A percentile compares a stretch with the other conserved stretches of the same genome.
Evolutionary conservation across 53 echinoderm and acorn worm genomes (phyloP).

Genomic region (Holothuria scabra): DNA sequence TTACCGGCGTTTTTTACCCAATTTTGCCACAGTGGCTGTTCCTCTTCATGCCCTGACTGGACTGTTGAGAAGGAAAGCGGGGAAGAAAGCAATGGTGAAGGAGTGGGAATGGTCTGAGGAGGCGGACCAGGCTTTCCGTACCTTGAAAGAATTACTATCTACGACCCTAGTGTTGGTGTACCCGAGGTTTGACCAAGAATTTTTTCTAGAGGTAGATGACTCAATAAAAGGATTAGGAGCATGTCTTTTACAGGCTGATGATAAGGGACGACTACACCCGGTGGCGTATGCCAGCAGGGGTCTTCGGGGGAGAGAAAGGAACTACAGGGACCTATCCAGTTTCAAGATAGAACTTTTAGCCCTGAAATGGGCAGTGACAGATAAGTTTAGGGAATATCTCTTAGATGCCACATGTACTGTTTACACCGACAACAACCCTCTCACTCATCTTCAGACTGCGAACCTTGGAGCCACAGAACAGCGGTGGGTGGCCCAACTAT

Average conservation of each 20-base stretch:
- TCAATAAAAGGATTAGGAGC: constrained; percentile 41
- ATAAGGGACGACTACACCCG: constrained; percentile 40
- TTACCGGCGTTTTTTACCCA: constrained; percentile 55
- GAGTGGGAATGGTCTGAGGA: constrained; percentile 42
- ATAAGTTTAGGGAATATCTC: constrained; percentile 55
- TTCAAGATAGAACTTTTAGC: not conserved
- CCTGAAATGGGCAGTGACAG: too few species aligned
- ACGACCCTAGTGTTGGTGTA: constrained; percentile 45
- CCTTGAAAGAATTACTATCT: constrained; percentile 40
- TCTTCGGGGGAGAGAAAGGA: constrained; percentile 52
- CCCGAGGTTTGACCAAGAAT: constrained; percentile 28
- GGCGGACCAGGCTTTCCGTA: constrained; percentile 42
- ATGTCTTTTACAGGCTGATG: constrained; percentile 41
- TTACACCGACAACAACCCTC: constrained; percentile 57
- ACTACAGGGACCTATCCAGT: constrained; percentile 42
- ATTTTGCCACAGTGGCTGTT: constrained; percentile 43
- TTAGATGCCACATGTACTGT: constrained; percentile 1
- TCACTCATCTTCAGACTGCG: constrained; percentile 46
- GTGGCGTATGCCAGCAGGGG: constrained; percentile 51
- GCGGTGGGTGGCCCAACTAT: constrained; percentile 58
- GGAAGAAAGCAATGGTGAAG: not conserved
- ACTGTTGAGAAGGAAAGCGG: not conserved
- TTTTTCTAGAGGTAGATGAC: constrained; percentile 41
- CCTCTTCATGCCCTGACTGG: constrained; percentile 54
- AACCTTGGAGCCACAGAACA: constrained; percentile 60